Conservation (phyloP, 2,888 invertebrate genomes). For the Amphimallon solstitiale region DNA sequence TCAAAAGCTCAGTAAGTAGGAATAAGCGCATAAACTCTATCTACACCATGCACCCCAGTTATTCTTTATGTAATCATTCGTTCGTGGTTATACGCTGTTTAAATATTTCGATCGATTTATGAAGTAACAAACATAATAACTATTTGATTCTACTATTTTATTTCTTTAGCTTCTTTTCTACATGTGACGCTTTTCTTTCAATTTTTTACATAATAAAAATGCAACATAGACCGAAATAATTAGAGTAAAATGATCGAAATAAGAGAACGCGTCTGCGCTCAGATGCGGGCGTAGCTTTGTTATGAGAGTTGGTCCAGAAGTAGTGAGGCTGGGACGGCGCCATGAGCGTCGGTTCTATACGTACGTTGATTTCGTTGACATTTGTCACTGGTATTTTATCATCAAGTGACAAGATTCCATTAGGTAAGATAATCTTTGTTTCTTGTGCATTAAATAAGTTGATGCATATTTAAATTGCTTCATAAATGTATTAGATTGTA, state of each 20-base stretch:
- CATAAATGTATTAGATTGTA: too few relatives aligned
- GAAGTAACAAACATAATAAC: too few relatives aligned
- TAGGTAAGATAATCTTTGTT: constrained; percentile 54
- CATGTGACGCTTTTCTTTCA: background rate
- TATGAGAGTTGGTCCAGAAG: constrained; percentile 57
- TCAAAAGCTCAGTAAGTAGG: too few relatives aligned
- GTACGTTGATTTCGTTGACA: constrained; percentile 54
- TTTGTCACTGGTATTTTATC: constrained; percentile 51
- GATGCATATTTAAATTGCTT: too few relatives aligned
- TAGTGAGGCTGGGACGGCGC: constrained; percentile 59
- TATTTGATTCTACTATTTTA: too few relatives aligned
- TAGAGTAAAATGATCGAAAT: constrained; percentile 51
- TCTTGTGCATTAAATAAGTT: too few relatives aligned
- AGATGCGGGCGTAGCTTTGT: constrained; percentile 57
- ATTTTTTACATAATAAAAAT: constrained; percentile 25
- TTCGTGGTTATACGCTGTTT: too few relatives aligned
- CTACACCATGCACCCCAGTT: too few relatives aligned
- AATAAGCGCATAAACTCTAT: too few relatives aligned
- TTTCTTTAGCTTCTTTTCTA: too few relatives aligned
- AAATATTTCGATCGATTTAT: too few relatives aligned
- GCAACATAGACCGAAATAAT: constrained; percentile 43
- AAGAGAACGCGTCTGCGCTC: constrained; percentile 53
- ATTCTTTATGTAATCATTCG: too few relatives aligned
- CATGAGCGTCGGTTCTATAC: constrained; percentile 55
- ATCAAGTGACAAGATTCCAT: constrained; percentile 59